A percentile compares a stretch with the other conserved stretches of the same genome.
Evolutionary conservation across 2,113 vertebrate genomes (phyloP).

Genomic region (Microtus montanus): DNA sequence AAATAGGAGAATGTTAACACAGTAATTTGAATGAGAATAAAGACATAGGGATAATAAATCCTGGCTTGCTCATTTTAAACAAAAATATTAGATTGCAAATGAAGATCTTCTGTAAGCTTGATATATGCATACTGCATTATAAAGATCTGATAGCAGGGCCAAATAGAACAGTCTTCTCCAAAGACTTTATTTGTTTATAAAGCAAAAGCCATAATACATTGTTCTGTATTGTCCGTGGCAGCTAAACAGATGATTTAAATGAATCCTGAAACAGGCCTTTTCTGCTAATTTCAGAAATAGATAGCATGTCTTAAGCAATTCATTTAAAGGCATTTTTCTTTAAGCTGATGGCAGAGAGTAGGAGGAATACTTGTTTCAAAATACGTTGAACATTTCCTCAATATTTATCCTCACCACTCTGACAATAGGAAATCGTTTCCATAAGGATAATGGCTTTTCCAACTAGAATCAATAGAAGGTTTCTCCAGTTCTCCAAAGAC

Average conservation of each 20-base stretch:
- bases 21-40: slow-evolving; percentile 61
- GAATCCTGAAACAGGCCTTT: slow-evolving; percentile 75
- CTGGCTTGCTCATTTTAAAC: slow-evolving; percentile 41
- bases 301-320: slow-evolving; percentile 79
- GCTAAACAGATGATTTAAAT: slow-evolving; percentile 77
- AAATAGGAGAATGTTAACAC: slow-evolving; percentile 55
- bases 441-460: slow-evolving; percentile 60
- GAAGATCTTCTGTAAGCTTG: slow-evolving; percentile 14
- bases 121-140: slow-evolving; percentile 38
- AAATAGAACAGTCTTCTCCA: slow-evolving; percentile 65
- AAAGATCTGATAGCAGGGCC: slow-evolving; percentile 59
- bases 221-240: slow-evolving; percentile 58
- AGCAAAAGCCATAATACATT: slow-evolving; percentile 12
- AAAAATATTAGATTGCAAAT: slow-evolving; percentile 46
- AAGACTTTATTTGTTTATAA: slow-evolving; percentile 33
- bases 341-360: slow-evolving; percentile 57
- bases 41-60: slow-evolving; percentile 41
- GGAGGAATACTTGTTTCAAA: slow-evolving; percentile 70
- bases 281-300: slow-evolving; percentile 82
- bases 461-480: slow-evolving; percentile 58
- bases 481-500: slow-evolving; percentile 29
- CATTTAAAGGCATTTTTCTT: slow-evolving; percentile 79
- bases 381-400: slow-evolving; percentile 64
- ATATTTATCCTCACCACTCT: slow-evolving; percentile 65
- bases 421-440: slow-evolving; percentile 64